Conservation (phyloP, 2,888 invertebrate genomes). For the Alloscopus bannaensis region DNA sequence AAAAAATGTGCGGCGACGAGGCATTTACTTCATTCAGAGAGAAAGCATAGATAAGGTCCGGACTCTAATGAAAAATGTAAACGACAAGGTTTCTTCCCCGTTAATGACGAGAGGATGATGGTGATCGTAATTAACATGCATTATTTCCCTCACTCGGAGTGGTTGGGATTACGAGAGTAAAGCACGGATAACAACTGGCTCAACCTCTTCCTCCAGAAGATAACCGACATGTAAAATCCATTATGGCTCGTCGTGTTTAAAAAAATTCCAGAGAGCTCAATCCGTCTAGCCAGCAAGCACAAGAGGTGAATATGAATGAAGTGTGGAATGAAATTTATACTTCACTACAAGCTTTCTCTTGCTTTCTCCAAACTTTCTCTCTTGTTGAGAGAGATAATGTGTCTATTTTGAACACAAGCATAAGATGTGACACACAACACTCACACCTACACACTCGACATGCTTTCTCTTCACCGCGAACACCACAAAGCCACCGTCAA, state of each 20-base stretch:
- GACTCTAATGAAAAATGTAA: neutral
- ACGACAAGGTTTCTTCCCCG: constrained; percentile 17
- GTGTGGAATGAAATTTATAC: constrained; percentile 5
- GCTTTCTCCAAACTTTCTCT: too few relatives aligned
- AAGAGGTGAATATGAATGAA: constrained; percentile 41
- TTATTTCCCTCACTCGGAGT: constrained; percentile 30
- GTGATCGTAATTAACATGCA: constrained; percentile 47
- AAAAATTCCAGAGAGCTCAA: too few relatives aligned
- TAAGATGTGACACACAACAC: too few relatives aligned
- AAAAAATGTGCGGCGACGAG: neutral
- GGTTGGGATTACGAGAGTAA: constrained; percentile 5
- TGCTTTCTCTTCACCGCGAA: constrained; percentile 15
- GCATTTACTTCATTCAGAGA: neutral
- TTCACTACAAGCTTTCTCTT: too few relatives aligned
- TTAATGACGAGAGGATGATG: constrained; percentile 26
- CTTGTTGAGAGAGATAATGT: too few relatives aligned
- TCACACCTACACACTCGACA: too few relatives aligned
- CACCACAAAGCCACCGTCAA: constrained; percentile 20
- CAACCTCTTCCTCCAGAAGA: neutral
- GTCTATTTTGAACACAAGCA: too few relatives aligned
- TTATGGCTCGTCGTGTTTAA: constrained; percentile 27
- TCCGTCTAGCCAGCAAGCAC: too few relatives aligned
- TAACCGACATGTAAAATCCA: constrained; percentile 49
- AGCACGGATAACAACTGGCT: constrained; percentile 14
- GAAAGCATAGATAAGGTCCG: neutral